Conservation (phyloP, 2,113 vertebrate species). For the Clarias macrocephalus region DNA sequence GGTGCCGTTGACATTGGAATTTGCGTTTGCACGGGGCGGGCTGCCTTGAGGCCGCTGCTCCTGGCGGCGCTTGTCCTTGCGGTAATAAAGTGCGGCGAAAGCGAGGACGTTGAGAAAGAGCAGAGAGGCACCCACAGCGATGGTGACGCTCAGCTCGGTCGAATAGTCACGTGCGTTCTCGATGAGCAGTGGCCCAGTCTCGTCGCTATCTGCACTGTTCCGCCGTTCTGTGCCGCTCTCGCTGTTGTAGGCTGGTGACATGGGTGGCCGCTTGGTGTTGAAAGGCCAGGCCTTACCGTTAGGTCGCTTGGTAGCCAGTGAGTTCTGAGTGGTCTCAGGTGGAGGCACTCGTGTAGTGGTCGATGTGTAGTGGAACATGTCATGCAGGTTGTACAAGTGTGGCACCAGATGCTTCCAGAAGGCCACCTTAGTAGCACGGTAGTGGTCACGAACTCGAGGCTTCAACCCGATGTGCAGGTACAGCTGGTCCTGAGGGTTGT, state of each 20-base stretch:
- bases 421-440: conserved; percentile 97
- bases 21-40: conserved; percentile 75
- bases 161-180: conserved; percentile 97
- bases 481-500: conserved; percentile 95
- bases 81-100: conserved; percentile 96
- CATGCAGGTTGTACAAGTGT: conserved; percentile 95
- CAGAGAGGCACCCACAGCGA: conserved; percentile 93
- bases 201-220: conserved; percentile 85
- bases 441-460: conserved; percentile 95
- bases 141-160: conserved; percentile 97
- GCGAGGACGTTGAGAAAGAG: conserved; percentile 97
- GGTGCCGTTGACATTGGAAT: conserved; percentile 81
- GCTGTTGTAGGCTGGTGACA: conserved; percentile 91
- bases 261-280: conserved; percentile 92
- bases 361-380: conserved; percentile 99
- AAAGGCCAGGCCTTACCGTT: conserved; percentile 86
- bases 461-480: conserved; percentile 98
- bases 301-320: conserved; percentile 89
- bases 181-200: conserved; percentile 82
- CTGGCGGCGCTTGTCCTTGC: conserved; percentile 96
- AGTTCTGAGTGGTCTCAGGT: conserved; percentile 91
- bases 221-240: conserved; percentile 86
- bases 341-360: conserved; percentile 98
- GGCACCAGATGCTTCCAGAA: conserved; percentile 99
- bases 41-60: conserved; percentile 88